Conservation (phyloP, 2,888 invertebrate genomes). For the Isotomurus palustris region DNA sequence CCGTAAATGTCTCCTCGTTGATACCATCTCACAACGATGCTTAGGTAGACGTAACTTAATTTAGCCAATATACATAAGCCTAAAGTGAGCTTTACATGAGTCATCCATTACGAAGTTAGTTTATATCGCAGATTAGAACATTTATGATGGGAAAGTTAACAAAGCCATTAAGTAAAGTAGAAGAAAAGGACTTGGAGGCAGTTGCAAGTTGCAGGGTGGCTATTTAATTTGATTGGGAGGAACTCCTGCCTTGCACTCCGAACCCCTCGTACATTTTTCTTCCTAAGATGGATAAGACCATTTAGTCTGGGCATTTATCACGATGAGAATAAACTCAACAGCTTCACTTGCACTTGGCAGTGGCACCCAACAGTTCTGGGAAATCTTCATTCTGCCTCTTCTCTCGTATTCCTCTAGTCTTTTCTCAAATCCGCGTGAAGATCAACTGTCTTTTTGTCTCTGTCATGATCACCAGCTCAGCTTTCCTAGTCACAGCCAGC, state of each 20-base stretch:
- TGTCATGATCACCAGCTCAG: conserved; percentile 34
- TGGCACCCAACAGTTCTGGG: conserved; percentile 1
- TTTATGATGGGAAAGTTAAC: too few species aligned
- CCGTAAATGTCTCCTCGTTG: too few species aligned
- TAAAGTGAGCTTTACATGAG: too few species aligned
- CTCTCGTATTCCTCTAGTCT: conserved; percentile 5
- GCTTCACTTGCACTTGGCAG: conserved; percentile 35
- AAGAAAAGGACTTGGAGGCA: neutral
- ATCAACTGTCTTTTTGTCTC: conserved; percentile 31
- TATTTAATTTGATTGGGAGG: conserved; percentile 47
- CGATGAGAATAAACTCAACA: conserved; percentile 44
- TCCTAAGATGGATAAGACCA: conserved; percentile 45
- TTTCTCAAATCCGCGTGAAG: conserved; percentile 6
- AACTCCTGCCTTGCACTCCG: conserved; percentile 16
- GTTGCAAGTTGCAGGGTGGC: conserved; percentile 28
- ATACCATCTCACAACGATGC: too few species aligned
- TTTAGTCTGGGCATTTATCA: conserved; percentile 45
- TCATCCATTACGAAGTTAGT: too few species aligned
- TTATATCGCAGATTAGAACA: too few species aligned
- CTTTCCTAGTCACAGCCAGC: too few species aligned
- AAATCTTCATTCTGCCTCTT: neutral
- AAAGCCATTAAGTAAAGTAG: too few species aligned
- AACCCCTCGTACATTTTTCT: conserved; percentile 8
- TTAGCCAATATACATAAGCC: too few species aligned
- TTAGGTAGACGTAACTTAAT: too few species aligned